Evolutionary conservation across 2,888 invertebrate genomes (phyloP).

Genomic region (Lasiommata megera): DNA sequence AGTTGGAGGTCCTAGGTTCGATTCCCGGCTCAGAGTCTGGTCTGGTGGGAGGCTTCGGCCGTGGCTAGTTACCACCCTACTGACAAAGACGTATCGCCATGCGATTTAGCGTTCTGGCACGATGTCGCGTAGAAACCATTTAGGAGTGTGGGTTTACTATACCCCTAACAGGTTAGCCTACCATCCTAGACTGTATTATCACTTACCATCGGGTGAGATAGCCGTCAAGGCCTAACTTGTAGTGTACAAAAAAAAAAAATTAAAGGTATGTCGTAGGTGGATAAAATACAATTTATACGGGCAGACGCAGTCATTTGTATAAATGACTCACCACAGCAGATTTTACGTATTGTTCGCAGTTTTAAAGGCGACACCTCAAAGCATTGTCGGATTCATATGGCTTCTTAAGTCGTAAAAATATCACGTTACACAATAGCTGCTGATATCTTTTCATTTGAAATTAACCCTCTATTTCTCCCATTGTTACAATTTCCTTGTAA

Average conservation of each 20-base stretch:
- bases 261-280: slow-evolving; percentile 6
- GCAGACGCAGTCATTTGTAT: slow-evolving; percentile 32
- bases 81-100: too few relatives aligned
- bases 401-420: slow-evolving; percentile 78
- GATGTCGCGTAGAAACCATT: too few relatives aligned
- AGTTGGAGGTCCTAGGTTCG: not conserved
- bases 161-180: too few relatives aligned
- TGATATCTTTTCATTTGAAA: slow-evolving; percentile 68
- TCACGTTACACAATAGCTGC: slow-evolving; percentile 74
- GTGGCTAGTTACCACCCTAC: too few relatives aligned
- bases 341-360: slow-evolving; percentile 59
- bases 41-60: too few relatives aligned
- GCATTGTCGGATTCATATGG: slow-evolving; percentile 63
- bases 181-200: too few relatives aligned
- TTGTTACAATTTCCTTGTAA: slow-evolving; percentile 33
- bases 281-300: slow-evolving; percentile 25
- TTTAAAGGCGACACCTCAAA: slow-evolving; percentile 70
- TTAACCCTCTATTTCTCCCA: slow-evolving; percentile 40
- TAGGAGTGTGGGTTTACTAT: too few relatives aligned
- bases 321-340: slow-evolving; percentile 45
- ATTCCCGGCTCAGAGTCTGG: too few relatives aligned
- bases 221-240: too few relatives aligned
- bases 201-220: too few relatives aligned
- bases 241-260: too few relatives aligned
- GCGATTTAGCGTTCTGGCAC: too few relatives aligned